Evolutionary conservation across 1,140 invertebrate genomes (phyloP).

Genomic region (Cotesia chilonis): DNA sequence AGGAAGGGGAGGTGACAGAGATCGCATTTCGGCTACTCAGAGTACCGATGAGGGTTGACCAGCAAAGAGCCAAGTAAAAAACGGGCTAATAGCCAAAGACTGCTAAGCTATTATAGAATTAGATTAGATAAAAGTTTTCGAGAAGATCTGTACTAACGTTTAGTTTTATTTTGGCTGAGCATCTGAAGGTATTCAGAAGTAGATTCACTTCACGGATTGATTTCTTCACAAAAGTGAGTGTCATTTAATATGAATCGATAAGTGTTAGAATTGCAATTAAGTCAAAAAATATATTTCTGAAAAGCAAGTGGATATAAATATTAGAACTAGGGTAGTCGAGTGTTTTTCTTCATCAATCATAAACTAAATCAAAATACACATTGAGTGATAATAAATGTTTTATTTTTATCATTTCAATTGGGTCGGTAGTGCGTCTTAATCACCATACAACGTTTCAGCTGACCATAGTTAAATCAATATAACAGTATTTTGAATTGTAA

Average conservation of each 20-base stretch:
- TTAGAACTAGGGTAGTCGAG: background rate
- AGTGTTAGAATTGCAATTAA: background rate
- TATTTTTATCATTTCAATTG: constrained; percentile 23
- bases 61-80: constrained; percentile 54
- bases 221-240: constrained; percentile 54
- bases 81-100: constrained; percentile 62
- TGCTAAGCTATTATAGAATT: constrained; percentile 64
- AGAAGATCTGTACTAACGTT: constrained; percentile 49
- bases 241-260: constrained; percentile 17
- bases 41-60: constrained; percentile 51
- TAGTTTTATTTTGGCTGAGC: constrained; percentile 65
- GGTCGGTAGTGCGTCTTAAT: constrained; percentile 17
- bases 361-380: background rate
- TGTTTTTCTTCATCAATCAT: background rate
- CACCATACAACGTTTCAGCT: background rate
- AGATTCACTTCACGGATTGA: constrained; percentile 52
- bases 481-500: too few species aligned
- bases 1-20: constrained; percentile 61
- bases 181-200: constrained; percentile 63
- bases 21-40: constrained; percentile 62
- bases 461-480: background rate
- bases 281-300: background rate
- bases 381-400: constrained; percentile 7
- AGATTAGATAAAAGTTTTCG: constrained; percentile 59
- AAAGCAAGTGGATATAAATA: background rate